phyloP scores from a whole-genome alignment of 2,797 vertebrate genomes.

The Girardinus metallicus region DNA sequence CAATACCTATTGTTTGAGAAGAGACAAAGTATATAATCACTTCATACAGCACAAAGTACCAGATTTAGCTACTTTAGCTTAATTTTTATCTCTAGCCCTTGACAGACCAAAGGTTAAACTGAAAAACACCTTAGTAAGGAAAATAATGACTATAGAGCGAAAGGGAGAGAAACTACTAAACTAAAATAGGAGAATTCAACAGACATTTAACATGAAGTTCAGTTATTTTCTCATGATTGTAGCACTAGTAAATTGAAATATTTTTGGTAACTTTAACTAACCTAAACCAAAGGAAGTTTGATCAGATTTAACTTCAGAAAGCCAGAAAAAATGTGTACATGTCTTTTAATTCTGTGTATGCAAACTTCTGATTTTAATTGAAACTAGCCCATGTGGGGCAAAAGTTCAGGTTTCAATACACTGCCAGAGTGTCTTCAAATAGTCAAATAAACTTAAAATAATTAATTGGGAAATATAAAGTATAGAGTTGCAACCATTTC shows the following conservation, averaged over 20 bases:
- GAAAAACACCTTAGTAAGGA: neutral
- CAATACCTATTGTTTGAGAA: neutral
- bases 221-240: neutral
- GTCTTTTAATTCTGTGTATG: no score
- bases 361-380: neutral
- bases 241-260: neutral
- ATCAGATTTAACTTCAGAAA: no score
- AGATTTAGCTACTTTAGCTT: neutral
- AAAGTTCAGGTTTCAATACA: neutral
- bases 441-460: neutral
- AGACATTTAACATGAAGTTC: neutral
- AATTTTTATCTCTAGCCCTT: neutral
- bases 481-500: neutral
- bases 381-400: neutral
- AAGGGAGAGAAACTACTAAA: neutral
- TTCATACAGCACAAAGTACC: neutral
- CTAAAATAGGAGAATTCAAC: neutral
- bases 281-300: no score
- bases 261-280: no score
- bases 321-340: no score
- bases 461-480: neutral
- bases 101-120: neutral
- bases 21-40: neutral
- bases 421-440: neutral
- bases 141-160: neutral